Conservation (phyloP, 1,140 invertebrate genomes). For the Drosophila orena region DNA sequence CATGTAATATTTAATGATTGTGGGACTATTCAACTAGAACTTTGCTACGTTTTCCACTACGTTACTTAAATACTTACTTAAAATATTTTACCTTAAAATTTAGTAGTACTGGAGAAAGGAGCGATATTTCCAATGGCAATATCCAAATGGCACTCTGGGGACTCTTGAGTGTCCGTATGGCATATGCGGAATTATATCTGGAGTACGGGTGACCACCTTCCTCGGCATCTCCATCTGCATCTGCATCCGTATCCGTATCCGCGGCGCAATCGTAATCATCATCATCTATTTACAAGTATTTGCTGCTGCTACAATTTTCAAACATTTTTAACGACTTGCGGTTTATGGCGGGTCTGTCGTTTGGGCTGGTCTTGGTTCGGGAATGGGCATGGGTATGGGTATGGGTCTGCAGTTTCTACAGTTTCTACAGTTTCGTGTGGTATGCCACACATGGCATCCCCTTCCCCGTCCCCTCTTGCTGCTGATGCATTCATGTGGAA, state of each 20-base stretch:
- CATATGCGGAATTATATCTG: conserved; percentile 18
- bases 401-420: too few relatives aligned
- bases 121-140: not conserved
- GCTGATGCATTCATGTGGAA: conserved; percentile 78
- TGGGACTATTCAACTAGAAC: too few relatives aligned
- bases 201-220: conserved; percentile 12
- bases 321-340: conserved; percentile 68
- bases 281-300: conserved; percentile 58
- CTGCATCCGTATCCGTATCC: conserved; percentile 4
- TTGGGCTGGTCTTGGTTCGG: conserved; percentile 18
- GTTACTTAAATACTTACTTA: not conserved
- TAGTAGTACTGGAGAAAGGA: not conserved
- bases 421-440: conserved; percentile 25
- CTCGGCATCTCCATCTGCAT: not conserved
- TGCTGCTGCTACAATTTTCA: conserved; percentile 47
- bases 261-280: conserved; percentile 26
- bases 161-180: conserved; percentile 15
- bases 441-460: conserved; percentile 43
- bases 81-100: not conserved
- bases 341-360: conserved; percentile 55
- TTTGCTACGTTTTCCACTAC: not conserved
- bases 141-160: conserved; percentile 5
- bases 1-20: too few relatives aligned
- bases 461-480: conserved; percentile 14
- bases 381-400: conserved; percentile 29